Conservation (phyloP, 2,113 vertebrate genomes). For the Tragelaphus buxtoni region DNA sequence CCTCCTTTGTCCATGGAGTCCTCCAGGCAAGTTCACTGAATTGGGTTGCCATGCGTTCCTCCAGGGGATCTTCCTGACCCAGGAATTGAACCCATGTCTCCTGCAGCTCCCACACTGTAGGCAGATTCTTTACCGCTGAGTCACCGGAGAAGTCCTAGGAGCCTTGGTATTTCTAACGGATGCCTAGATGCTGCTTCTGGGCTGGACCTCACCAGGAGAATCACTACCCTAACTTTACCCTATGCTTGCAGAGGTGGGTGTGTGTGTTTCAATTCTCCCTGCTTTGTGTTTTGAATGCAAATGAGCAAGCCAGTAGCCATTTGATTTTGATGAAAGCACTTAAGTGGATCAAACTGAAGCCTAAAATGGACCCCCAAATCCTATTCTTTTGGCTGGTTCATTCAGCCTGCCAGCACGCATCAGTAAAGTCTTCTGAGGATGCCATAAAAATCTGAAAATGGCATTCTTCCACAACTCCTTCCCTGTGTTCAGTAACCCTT, state of each 20-base stretch:
- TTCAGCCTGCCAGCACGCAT: rapidly evolving
- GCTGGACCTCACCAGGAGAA: background rate
- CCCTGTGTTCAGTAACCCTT: background rate
- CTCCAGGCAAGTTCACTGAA: background rate
- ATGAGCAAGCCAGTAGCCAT: background rate
- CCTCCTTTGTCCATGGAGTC: background rate
- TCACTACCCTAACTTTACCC: background rate
- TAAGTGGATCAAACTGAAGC: background rate
- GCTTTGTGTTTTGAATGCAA: background rate
- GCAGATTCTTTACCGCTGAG: background rate
- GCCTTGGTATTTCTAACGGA: background rate
- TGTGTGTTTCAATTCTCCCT: background rate
- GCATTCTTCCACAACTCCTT: background rate
- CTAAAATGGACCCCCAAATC: background rate
- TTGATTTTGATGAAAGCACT: background rate
- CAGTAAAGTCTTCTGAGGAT: background rate
- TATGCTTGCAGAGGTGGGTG: background rate
- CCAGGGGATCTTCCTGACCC: background rate
- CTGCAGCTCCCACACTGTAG: rapidly evolving
- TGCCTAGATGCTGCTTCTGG: background rate
- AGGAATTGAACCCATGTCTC: background rate
- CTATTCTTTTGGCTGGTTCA: background rate
- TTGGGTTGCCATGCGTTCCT: background rate
- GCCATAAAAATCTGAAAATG: background rate
- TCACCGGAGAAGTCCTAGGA: background rate